A percentile compares a stretch with the other conserved stretches of the same genome.
These are phyloP conservation scores for Paratrypauchen microcephalus DNA, from an alignment of 2,797 vertebrate genomes.

Conservation along the genomic window DNA sequence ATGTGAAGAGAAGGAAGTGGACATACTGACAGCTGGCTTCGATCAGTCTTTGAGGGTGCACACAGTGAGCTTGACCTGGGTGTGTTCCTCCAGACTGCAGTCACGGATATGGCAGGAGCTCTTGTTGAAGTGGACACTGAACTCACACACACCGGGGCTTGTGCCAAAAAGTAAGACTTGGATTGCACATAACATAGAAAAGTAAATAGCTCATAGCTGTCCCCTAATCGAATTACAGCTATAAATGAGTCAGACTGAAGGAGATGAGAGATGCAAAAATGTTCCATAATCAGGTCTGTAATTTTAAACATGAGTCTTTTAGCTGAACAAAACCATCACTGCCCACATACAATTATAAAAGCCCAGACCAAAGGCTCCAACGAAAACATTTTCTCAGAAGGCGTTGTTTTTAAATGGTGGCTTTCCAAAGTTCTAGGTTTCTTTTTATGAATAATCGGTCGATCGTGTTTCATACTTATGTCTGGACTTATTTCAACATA, in stretches of 20 bases:
- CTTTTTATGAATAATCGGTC: conserved; percentile 41
- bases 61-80: conserved; percentile 29
- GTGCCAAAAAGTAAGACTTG: not conserved
- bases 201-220: not conserved
- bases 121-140: conserved; percentile 46
- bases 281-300: not conserved
- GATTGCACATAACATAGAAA: not conserved
- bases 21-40: conserved; percentile 47
- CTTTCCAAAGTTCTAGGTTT: conserved; percentile 29
- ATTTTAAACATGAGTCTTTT: not conserved
- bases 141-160: conserved; percentile 16
- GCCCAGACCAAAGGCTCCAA: conserved; percentile 39
- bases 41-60: conserved; percentile 30
- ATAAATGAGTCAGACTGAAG: not conserved
- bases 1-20: conserved; percentile 22
- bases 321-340: conserved; percentile 16
- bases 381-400: conserved; percentile 34
- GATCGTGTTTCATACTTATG: conserved; percentile 15
- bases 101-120: conserved; percentile 36
- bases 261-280: not conserved
- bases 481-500: not conserved
- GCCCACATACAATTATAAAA: conserved; percentile 46
- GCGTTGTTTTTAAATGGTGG: conserved; percentile 49
- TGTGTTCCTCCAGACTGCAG: conserved; percentile 41
- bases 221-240: not conserved